Evolutionary conservation across 1,140 invertebrate genomes (phyloP).

Genomic region (Solenopsis invicta): DNA sequence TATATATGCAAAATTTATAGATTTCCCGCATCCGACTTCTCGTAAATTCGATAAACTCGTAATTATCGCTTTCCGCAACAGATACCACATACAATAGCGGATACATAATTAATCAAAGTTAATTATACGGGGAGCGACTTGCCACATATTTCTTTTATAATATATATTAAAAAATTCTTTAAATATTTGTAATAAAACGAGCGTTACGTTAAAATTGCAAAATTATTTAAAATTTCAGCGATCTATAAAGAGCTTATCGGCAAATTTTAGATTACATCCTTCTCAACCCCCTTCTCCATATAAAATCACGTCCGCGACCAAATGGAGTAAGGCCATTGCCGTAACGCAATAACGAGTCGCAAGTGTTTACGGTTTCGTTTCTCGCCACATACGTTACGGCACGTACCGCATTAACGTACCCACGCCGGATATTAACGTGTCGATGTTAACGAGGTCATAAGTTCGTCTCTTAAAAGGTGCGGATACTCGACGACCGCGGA

Average conservation of each 20-base stretch:
- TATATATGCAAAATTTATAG: slow-evolving; percentile 43
- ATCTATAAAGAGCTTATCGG: not conserved
- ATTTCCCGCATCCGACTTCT: not conserved
- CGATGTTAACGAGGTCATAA: slow-evolving; percentile 70
- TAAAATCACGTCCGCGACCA: slow-evolving; percentile 41
- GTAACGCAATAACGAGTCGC: slow-evolving; percentile 3
- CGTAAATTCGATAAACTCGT: not conserved
- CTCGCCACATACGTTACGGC: slow-evolving; percentile 35
- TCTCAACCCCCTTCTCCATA: not conserved
- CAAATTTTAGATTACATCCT: not conserved
- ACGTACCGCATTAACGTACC: slow-evolving; percentile 11
- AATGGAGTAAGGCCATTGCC: not conserved
- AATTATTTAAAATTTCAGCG: not conserved
- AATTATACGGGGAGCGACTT: slow-evolving; percentile 14
- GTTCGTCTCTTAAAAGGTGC: slow-evolving; percentile 60
- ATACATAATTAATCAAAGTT: slow-evolving; percentile 16
- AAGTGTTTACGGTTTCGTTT: slow-evolving; percentile 33
- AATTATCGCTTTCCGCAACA: slow-evolving; percentile 31
- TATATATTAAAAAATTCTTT: not conserved
- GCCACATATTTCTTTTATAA: not conserved
- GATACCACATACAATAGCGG: not conserved
- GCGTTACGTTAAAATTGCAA: not conserved
- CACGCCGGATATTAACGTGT: slow-evolving; percentile 26
- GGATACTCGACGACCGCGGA: slow-evolving; percentile 42
- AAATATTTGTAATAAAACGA: not conserved